Evolutionary conservation across 2,797 vertebrate genomes (phyloP), one percentile per base, ranked within the genome.

Genomic region (Podarcis siculus): DNA sequence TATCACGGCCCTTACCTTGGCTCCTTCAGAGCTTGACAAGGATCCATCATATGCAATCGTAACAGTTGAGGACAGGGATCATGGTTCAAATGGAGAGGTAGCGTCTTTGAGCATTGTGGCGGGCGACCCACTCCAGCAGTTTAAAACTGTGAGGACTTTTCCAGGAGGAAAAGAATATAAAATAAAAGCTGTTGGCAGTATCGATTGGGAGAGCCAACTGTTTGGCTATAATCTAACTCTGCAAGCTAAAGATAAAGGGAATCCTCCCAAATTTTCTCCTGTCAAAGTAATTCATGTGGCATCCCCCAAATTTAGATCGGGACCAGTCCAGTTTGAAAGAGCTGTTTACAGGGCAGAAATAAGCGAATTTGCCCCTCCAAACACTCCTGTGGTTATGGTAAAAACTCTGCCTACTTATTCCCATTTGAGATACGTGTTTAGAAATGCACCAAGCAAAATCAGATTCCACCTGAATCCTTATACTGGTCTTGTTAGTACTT

Each of bases 161-260:
- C 98, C 99, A 0, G 99, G 99, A 30, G 98, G 99, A 94, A 98
- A 98, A 95, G 98, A 99, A 92, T 99, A 99, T 93, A 99, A 97
- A 96, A 97, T 99, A 92, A 99, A 99, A 97, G 98, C 98, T 0
- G 73, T 97, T 3, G 97, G 97, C 91, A 96, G 94, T 12, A 92
- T 99, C 0, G 98, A 99, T 19, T 99, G 99, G 99, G 98, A 98
- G 87, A 98, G 96, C 92, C 98, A 98, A 87, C 97, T 98, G 27
- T 98, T 98, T 90, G 99, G 99, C 93, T 99, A 98, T 94, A 99
- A 99, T 93, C 98, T 99, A 90, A 99, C 99, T 7, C 94, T 99
- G 78, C 99, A 99, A 96, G 99, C 99, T 35, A 99, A 99, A 96
- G 99, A 99, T 96, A 99, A 99, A 97, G 99, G 99, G 91, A 97